Conservation (phyloP, 2,113 vertebrate species). For the Stegastes partitus region DNA sequence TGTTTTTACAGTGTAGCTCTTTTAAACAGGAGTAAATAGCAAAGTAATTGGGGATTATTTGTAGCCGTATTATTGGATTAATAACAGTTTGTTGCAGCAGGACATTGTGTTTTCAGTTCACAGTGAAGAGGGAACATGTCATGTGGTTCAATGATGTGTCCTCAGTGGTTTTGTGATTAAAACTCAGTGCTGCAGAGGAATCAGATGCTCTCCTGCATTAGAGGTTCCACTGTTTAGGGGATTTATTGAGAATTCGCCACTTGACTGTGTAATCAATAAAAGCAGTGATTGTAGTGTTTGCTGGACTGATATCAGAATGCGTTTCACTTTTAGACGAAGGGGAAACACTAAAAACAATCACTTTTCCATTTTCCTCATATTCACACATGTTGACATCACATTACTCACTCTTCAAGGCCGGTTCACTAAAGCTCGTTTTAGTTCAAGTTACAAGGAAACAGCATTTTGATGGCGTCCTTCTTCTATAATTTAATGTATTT, state of each 20-base stretch:
- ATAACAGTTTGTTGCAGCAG: not conserved
- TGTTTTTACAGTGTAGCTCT: no score
- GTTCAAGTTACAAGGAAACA: not conserved
- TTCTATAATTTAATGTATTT: not conserved
- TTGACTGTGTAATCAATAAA: not conserved
- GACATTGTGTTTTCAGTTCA: not conserved
- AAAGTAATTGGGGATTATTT: no score
- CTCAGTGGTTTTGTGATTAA: not conserved
- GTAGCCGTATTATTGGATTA: no score
- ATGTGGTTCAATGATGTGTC: not conserved
- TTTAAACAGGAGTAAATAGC: no score
- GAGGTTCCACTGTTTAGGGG: not conserved
- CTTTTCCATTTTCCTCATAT: not conserved
- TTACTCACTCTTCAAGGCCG: not conserved
- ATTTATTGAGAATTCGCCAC: constrained; percentile 1
- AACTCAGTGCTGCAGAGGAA: not conserved
- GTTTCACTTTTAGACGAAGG: no score
- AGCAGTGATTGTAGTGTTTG: constrained; percentile 3
- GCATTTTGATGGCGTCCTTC: not conserved
- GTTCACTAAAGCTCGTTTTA: not conserved
- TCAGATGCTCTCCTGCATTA: not conserved
- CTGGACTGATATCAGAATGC: not conserved
- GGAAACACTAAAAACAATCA: not conserved
- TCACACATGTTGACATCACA: constrained; percentile 19
- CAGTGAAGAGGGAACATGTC: not conserved